Evolutionary conservation across 64 coral and sea anemone genomes (phyloP).

Genomic region (Dendrophyllia cribrosa): DNA sequence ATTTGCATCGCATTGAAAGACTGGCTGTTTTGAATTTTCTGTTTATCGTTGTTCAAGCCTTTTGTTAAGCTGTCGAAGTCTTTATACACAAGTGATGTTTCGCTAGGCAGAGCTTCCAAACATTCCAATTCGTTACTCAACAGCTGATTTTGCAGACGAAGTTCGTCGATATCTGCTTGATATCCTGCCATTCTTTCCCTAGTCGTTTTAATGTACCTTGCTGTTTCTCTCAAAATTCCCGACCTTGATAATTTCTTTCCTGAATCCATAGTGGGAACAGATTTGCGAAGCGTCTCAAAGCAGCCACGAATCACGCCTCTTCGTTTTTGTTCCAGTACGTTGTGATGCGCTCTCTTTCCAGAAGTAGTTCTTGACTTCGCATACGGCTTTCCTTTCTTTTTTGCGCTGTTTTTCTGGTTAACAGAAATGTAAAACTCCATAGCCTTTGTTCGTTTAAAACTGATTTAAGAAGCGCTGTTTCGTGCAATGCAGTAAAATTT

Average conservation of each 20-base stretch:
- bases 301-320: constrained; percentile 36
- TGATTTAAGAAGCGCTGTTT: background rate
- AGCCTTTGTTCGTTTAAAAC: background rate
- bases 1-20: background rate
- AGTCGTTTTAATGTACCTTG: background rate
- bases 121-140: constrained; percentile 1
- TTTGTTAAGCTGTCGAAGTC: background rate
- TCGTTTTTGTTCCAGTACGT: constrained; percentile 30
- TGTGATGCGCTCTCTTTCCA: constrained; percentile 31
- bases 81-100: background rate
- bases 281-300: constrained; percentile 35
- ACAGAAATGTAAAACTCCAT: constrained; percentile 17
- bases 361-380: constrained; percentile 3
- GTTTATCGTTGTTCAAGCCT: background rate
- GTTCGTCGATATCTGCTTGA: background rate
- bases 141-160: constrained; percentile 28
- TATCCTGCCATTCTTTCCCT: constrained; percentile 1
- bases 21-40: background rate
- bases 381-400: constrained; percentile 11
- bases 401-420: background rate
- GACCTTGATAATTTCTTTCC: constrained; percentile 38
- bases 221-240: constrained; percentile 41
- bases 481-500: background rate
- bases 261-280: constrained; percentile 7
- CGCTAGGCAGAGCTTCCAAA: constrained; percentile 4